Conservation (phyloP, 2,113 vertebrate genomes). For the Phalacrocorax aristotelis region DNA sequence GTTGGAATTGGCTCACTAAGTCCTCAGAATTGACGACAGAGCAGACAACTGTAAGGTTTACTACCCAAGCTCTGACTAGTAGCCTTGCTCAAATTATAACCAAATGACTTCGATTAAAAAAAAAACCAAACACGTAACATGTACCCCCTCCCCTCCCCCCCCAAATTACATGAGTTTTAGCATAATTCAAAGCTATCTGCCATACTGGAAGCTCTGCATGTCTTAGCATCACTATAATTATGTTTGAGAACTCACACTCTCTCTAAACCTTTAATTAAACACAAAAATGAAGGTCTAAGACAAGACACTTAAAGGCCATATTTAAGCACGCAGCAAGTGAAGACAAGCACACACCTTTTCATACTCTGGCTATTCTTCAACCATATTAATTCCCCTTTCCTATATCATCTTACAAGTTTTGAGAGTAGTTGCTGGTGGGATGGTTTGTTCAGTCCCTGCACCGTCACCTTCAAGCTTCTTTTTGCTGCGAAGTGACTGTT, state of each 20-base stretch:
- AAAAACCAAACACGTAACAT: background rate
- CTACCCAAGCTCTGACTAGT: background rate
- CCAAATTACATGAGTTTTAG: background rate
- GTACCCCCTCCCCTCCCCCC: background rate
- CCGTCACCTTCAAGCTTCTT: background rate
- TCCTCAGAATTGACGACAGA: background rate
- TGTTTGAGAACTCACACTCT: background rate
- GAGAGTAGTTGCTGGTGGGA: background rate
- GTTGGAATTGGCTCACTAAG: background rate
- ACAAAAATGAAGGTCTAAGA: background rate
- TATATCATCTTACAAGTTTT: background rate
- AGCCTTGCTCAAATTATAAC: background rate
- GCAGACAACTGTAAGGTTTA: background rate
- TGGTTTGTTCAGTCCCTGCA: background rate
- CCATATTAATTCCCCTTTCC: background rate
- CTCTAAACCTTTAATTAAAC: slow-evolving; percentile 29
- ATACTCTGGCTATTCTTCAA: background rate
- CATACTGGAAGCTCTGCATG: background rate
- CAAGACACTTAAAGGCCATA: background rate
- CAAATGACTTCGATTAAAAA: background rate
- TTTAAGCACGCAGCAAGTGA: background rate
- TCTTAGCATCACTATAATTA: slow-evolving; percentile 18
- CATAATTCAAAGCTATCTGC: background rate
- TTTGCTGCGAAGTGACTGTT: background rate
- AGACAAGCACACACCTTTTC: background rate